phyloP scores from a whole-genome alignment of 2,888 invertebrate species.

The Volucella inanis region DNA sequence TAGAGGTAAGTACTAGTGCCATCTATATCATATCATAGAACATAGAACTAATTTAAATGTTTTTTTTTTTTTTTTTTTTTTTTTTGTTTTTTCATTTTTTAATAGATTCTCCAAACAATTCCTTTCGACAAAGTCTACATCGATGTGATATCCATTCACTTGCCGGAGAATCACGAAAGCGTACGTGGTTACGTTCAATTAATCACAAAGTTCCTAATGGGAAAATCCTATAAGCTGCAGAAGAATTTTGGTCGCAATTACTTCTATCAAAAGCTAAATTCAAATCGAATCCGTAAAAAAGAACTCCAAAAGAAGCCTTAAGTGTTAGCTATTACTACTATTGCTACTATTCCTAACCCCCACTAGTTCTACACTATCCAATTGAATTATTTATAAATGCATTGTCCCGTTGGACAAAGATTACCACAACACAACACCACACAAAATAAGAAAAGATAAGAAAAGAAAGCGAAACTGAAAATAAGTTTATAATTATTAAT shows the following conservation, averaged over 20 bases:
- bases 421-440: constrained; percentile 13
- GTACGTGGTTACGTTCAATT: constrained; percentile 81
- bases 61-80: neutral
- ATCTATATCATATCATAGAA: neutral
- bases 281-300: constrained; percentile 82
- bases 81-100: neutral
- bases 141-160: constrained; percentile 82
- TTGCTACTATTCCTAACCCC: constrained; percentile 8
- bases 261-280: constrained; percentile 81
- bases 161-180: constrained; percentile 81
- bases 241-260: constrained; percentile 82
- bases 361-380: constrained; percentile 25
- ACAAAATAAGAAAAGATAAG: neutral
- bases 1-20: constrained; percentile 79
- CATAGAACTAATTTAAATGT: neutral
- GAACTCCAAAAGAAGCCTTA: constrained; percentile 78
- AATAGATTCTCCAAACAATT: constrained; percentile 82
- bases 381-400: constrained; percentile 21
- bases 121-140: constrained; percentile 82
- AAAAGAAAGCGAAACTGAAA: constrained; percentile 40
- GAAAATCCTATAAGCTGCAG: constrained; percentile 82
- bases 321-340: constrained; percentile 32
- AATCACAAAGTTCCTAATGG: constrained; percentile 82
- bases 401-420: constrained; percentile 31
- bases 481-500: constrained; percentile 36